These are phyloP conservation scores for Premnoplex brunnescens DNA, from an alignment of 2,797 vertebrate genomes.

Conservation along the genomic window DNA sequence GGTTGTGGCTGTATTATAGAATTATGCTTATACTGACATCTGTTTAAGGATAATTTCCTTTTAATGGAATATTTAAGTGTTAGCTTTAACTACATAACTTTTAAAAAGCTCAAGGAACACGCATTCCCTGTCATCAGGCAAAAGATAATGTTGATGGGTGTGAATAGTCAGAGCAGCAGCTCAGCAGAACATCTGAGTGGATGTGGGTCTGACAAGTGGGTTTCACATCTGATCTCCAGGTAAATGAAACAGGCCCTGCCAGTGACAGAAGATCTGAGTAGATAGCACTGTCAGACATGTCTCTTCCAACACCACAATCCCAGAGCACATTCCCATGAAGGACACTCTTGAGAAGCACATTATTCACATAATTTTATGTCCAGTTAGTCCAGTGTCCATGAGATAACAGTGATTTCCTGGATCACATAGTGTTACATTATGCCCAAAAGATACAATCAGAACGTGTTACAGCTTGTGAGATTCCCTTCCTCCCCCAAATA, in stretches of 20 bases:
- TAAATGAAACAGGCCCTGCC: neutral
- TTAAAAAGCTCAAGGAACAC: neutral
- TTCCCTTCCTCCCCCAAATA: neutral
- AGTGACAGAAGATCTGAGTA: accelerated
- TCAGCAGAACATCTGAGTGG: neutral
- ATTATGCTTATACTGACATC: neutral
- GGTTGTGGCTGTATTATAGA: accelerated
- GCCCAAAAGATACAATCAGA: neutral
- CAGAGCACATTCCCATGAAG: neutral
- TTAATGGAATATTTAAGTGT: neutral
- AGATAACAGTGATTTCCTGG: neutral
- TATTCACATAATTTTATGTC: neutral
- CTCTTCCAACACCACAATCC: neutral
- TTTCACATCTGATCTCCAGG: neutral
- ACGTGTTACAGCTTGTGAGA: neutral
- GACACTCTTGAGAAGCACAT: neutral
- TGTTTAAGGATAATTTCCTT: neutral
- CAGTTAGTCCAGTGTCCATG: neutral
- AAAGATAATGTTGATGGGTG: neutral
- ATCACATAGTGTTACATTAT: neutral
- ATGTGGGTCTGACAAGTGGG: neutral
- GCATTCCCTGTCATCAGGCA: neutral
- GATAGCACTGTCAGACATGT: accelerated
- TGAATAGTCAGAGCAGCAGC: neutral
- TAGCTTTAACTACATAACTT: neutral